These are phyloP conservation scores for Ophioderma brevispina DNA, from an alignment of 35 echinoderm and acorn worm genomes.

Conservation along the genomic window DNA sequence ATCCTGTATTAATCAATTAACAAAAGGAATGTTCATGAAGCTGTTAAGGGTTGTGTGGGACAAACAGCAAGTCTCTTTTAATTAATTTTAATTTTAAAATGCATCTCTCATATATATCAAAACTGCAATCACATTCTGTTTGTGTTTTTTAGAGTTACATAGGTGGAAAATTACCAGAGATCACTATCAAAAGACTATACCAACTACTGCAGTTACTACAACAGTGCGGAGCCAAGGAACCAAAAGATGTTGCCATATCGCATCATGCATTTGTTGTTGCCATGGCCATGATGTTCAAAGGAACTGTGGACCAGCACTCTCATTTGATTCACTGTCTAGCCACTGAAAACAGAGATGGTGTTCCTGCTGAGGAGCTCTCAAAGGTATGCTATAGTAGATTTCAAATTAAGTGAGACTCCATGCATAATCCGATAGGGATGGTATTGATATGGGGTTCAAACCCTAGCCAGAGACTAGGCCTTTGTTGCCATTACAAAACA, in stretches of 20 bases:
- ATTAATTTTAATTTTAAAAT: too few species aligned
- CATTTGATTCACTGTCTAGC: slow-evolving; percentile 54
- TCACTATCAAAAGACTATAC: slow-evolving; percentile 46
- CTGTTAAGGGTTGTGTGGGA: too few species aligned
- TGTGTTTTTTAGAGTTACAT: slow-evolving; percentile 76
- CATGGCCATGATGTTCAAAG: slow-evolving; percentile 65
- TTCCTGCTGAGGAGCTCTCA: slow-evolving; percentile 19
- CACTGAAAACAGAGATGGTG: slow-evolving; percentile 35
- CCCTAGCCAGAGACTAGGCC: too few species aligned
- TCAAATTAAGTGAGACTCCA: too few species aligned
- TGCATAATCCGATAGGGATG: too few species aligned
- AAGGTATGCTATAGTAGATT: slow-evolving; percentile 29
- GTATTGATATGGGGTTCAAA: too few species aligned
- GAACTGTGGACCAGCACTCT: slow-evolving; percentile 70
- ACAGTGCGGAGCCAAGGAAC: slow-evolving; percentile 34
- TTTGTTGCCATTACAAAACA: too few species aligned
- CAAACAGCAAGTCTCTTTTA: too few species aligned
- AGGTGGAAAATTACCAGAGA: slow-evolving; percentile 43
- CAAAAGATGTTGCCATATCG: slow-evolving; percentile 45
- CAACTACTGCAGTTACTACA: slow-evolving; percentile 63
- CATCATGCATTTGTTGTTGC: slow-evolving; percentile 64
- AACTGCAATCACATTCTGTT: too few species aligned
- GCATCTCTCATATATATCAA: too few species aligned
- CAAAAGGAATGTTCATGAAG: too few species aligned
- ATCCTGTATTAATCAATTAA: too few species aligned